phyloP scores from a whole-genome alignment of 2,113 vertebrate genomes.

The Cheirogaleus medius region DNA sequence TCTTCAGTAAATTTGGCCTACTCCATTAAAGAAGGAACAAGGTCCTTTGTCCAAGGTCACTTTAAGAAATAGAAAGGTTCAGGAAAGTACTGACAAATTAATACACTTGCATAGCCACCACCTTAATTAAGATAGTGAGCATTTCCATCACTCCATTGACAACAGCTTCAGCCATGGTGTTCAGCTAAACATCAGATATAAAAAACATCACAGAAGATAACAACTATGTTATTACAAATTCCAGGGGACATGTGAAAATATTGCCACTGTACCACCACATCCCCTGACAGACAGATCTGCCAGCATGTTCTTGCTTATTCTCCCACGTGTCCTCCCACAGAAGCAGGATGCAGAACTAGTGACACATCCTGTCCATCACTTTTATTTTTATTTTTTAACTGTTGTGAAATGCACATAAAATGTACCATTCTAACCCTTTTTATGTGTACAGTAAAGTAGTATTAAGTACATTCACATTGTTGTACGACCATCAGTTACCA shows the following conservation, averaged over 20 bases:
- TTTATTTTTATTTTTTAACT: neutral
- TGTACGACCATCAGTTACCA: fast-evolving
- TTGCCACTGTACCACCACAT: slow-evolving; percentile 91
- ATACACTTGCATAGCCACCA: neutral
- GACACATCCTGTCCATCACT: neutral
- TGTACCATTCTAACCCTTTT: neutral
- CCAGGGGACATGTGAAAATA: slow-evolving; percentile 91
- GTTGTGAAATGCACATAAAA: neutral
- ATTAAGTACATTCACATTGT: neutral
- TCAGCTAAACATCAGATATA: slow-evolving; percentile 92
- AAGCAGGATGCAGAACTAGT: neutral
- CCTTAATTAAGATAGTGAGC: neutral
- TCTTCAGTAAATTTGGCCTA: slow-evolving; percentile 90
- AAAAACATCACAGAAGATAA: slow-evolving; percentile 91
- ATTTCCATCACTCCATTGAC: slow-evolving; percentile 57
- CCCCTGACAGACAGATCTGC: neutral
- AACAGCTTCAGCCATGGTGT: slow-evolving; percentile 87
- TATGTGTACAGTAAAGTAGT: neutral
- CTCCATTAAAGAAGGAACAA: slow-evolving; percentile 92
- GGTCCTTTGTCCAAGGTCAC: slow-evolving; percentile 91
- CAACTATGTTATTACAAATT: slow-evolving; percentile 92
- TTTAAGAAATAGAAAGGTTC: slow-evolving; percentile 73
- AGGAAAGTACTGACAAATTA: neutral
- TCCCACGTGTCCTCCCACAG: neutral
- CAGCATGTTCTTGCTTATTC: neutral